Base-by-base conservation (phyloP, 2,888 invertebrate species). In the Hyles lineata region DNA sequence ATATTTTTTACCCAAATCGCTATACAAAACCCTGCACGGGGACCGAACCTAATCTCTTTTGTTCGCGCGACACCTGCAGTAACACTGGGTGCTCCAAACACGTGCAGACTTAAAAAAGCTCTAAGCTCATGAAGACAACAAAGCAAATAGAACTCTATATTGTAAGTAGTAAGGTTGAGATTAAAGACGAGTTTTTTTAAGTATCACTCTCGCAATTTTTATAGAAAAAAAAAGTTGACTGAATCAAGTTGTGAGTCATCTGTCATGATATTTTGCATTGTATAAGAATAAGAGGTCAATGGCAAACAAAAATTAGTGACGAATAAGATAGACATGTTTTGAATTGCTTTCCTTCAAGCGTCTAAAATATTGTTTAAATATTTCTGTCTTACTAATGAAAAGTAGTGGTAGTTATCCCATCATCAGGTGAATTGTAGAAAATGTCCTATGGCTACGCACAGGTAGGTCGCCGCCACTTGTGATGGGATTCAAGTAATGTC, bases 21-120 rank as follows among this genome's bases (percentile, higher is more conserved):
- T 87, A 79, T 89, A 89, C 85, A 77, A 76, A 76, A 75, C 75
- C 69, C 73, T 55, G 52, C 75, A 77, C 86, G 83, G 89, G 89
- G 88, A 89, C 92, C 90, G 89, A 93, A 92, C 85, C 88, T 85
- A 83, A 87, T 84, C 88, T 86, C 92, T 89, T 91, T 93, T 93
- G 93, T 93, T 89, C 82, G 80, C 76, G 80, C 87, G 85, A 93
- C 94, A 94, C 94, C 93, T 94, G 93, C 93, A 88, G 87, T 83
- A 89, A 92, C 85, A 85, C 81, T 91, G 92, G 93, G 93, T 92
- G 93, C 92, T 92, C 91, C 87, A 86, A 75, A 79, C 55, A 79
- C 72, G 76, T 70, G 83, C 80, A 92, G 90, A 92, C 90, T 73
- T 69, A 23, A 85, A 75, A 92, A 87, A 55, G 82, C 72, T 79